A percentile compares a stretch with the other conserved stretches of the same genome.
Evolutionary conservation across 1,140 invertebrate species (phyloP).

Genomic region (Yoshiicerus persimilis): DNA sequence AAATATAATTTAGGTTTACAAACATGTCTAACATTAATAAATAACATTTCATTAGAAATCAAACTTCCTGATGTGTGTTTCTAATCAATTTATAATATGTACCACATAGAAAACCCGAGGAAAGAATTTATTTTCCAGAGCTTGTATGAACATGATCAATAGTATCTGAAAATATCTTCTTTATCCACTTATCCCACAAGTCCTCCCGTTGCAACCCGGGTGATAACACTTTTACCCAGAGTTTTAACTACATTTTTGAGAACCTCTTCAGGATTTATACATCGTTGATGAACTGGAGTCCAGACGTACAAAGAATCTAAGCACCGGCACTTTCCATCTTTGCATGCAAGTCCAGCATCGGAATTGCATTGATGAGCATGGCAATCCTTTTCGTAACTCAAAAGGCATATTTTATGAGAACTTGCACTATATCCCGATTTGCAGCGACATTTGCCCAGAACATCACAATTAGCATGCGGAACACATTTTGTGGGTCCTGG

Average conservation of each 20-base stretch:
- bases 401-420: not conserved
- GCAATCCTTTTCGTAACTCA: not conserved
- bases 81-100: no score
- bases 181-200: not conserved
- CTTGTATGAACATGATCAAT: no score
- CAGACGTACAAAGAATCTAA: slow-evolving; percentile 25
- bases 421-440: slow-evolving; percentile 16
- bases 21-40: no score
- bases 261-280: slow-evolving; percentile 24
- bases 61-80: no score
- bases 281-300: not conserved
- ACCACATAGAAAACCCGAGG: no score
- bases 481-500: not conserved
- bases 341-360: slow-evolving; percentile 27
- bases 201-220: not conserved
- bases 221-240: not conserved
- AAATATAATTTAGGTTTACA: no score
- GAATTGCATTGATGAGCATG: not conserved
- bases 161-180: no score
- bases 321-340: not conserved
- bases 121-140: no score
- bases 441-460: slow-evolving; percentile 17
- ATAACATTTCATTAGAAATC: no score
- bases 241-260: not conserved
- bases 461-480: slow-evolving; percentile 5